phyloP scores from a whole-genome alignment of 1,140 invertebrate genomes.

The Calephelis nemesis region DNA sequence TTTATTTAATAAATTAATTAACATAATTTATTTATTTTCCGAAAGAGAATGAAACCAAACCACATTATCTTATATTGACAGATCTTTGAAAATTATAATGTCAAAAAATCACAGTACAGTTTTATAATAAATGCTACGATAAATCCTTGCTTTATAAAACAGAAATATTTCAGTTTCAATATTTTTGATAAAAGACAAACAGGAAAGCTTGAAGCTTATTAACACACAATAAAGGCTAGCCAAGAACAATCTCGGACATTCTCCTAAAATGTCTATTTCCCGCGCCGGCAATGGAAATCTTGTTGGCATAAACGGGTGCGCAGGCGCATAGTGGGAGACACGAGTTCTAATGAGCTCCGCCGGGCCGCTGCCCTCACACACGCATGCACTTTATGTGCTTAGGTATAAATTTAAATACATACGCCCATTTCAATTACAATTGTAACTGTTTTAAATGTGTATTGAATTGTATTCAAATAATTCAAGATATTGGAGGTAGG shows the following conservation, averaged over 20 bases:
- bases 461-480: slow-evolving; percentile 28
- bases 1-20: no score
- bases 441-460: slow-evolving; percentile 24
- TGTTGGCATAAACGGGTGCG: slow-evolving; percentile 57
- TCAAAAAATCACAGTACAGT: no score
- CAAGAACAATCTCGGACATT: slow-evolving; percentile 46
- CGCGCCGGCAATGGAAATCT: slow-evolving; percentile 62
- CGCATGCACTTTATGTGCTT: slow-evolving; percentile 51
- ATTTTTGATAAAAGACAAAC: neutral
- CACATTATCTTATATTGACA: no score
- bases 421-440: slow-evolving; percentile 57
- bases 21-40: no score
- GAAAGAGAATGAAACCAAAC: no score
- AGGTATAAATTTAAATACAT: slow-evolving; percentile 61
- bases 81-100: no score
- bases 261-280: slow-evolving; percentile 65
- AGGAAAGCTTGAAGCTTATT: slow-evolving; percentile 44
- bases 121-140: no score
- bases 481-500: slow-evolving; percentile 16
- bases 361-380: slow-evolving; percentile 59
- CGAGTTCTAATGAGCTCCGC: slow-evolving; percentile 61
- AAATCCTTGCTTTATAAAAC: no score
- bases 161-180: neutral
- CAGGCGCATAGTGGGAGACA: slow-evolving; percentile 41
- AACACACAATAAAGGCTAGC: slow-evolving; percentile 71